These are phyloP conservation scores for Loris lydekkerianus DNA, from an alignment of 2,797 vertebrate genomes.

Conservation along the genomic window DNA sequence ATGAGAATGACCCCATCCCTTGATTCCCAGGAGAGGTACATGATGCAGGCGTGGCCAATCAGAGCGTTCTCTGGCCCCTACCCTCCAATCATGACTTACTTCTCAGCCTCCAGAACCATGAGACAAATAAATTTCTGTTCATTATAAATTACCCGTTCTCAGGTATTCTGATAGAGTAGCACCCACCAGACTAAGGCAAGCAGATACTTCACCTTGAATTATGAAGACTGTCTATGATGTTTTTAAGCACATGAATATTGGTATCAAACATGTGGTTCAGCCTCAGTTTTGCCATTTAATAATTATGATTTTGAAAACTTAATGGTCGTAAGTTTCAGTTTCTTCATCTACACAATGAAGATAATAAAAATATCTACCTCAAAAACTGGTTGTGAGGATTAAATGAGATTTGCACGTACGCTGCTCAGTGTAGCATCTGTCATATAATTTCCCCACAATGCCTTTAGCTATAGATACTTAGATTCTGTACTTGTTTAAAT, in stretches of 20 bases:
- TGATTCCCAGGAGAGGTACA: neutral
- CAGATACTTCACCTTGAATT: neutral
- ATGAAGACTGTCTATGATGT: neutral
- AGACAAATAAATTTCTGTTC: neutral
- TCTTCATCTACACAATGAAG: neutral
- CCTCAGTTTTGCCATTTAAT: slow-evolving; percentile 1
- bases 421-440: neutral
- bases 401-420: neutral
- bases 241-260: neutral
- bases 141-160: neutral
- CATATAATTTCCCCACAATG: neutral
- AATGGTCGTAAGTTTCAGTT: neutral
- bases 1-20: neutral
- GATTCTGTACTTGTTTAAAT: neutral
- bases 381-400: neutral
- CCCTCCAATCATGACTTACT: neutral
- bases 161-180: neutral
- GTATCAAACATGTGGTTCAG: neutral
- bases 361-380: slow-evolving; percentile 18
- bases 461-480: neutral
- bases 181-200: neutral
- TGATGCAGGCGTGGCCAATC: neutral
- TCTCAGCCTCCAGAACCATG: neutral
- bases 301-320: neutral
- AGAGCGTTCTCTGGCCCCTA: neutral